Evolutionary conservation across 2,888 invertebrate genomes (phyloP), one percentile per base, ranked within the genome.

Genomic region (Seira musarum): DNA sequence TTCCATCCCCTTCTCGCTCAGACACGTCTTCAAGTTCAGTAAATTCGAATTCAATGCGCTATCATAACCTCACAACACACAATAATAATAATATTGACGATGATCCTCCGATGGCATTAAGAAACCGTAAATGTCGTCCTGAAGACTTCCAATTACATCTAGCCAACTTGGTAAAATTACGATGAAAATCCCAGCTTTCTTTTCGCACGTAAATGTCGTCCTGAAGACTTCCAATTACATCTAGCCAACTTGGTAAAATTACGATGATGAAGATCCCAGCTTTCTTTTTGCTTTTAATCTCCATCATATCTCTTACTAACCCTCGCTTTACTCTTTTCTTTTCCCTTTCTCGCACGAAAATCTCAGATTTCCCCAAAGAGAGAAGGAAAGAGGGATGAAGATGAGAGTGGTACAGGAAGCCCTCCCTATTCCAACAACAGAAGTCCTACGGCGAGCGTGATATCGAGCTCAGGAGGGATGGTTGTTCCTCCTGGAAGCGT

Each of bases 361-460:
- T 68, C 25, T 24, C 65, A 81, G 81, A 68, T 73, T 19, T 74
- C 74, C 70, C 65, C 78, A 57, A 68, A 69, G 21, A 24, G 35
- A 21, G 63, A 65, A 40, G 60, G 25, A 63, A 22, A 40, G 64
- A 57, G 64, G 70, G 77, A 70, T 70, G 77, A 77, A 46, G 40
- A 73, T 65, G 65, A 73, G 17, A 30, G 46, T 15, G 49, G 67
- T 46, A 46, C 49, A 46, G 57, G 24, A 25, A 60, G 60, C 25
- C 15, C 19, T 13, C 22, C 35, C 3, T 46, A 19, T 17, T 13
- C 24, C 17, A 17, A 46, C 30, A 21, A 21, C 10, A 17, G 21
- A 6, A 13, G 66, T 15, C 15, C 2, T 64, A 25, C 25, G 15
- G 19, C 64, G 46, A 63, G 3, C 61, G 24, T 46, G 22, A 46